Evolutionary conservation across 30 jellyfish, hydroid and myxozoan genomes (phyloP).

Genomic region (Rhopilema esculentum): DNA sequence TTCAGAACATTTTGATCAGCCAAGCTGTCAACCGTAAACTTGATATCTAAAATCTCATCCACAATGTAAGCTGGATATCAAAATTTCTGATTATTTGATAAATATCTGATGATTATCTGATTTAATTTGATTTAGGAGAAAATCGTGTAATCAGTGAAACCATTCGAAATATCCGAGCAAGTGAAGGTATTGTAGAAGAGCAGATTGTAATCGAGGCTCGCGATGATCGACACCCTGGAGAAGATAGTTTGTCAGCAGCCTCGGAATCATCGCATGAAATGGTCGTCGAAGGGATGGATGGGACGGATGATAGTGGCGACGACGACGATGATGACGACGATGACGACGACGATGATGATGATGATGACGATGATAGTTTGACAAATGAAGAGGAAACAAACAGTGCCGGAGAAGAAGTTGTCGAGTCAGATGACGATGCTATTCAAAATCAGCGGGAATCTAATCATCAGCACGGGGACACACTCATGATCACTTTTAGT

Average conservation of each 20-base stretch:
- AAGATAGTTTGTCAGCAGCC: constrained; percentile 26
- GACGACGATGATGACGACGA: constrained; percentile 86
- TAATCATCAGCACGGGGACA: constrained; percentile 28
- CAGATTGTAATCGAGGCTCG: constrained; percentile 57
- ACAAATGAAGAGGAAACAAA: constrained; percentile 62
- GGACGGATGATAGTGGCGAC: constrained; percentile 68
- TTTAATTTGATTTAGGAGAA: constrained; percentile 43
- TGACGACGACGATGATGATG: constrained; percentile 82
- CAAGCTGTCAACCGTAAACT: too few relatives aligned
- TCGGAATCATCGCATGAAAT: constrained; percentile 28
- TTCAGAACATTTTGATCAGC: too few relatives aligned
- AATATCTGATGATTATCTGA: too few relatives aligned
- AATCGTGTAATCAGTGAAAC: constrained; percentile 33
- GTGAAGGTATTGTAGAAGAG: constrained; percentile 51
- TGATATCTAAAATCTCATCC: too few relatives aligned
- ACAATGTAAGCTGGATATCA: too few relatives aligned
- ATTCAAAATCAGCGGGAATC: constrained; percentile 13
- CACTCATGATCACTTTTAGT: constrained; percentile 65
- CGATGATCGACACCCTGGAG: constrained; percentile 10
- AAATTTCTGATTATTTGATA: too few relatives aligned
- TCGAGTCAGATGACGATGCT: constrained; percentile 63
- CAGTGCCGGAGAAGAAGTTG: constrained; percentile 72
- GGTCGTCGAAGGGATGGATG: constrained; percentile 37
- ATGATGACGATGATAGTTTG: constrained; percentile 73
- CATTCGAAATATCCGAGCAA: constrained; percentile 30